These are phyloP conservation scores for Sussaba pulchella DNA, from an alignment of 2,888 invertebrate genomes.

Conservation along the genomic window DNA sequence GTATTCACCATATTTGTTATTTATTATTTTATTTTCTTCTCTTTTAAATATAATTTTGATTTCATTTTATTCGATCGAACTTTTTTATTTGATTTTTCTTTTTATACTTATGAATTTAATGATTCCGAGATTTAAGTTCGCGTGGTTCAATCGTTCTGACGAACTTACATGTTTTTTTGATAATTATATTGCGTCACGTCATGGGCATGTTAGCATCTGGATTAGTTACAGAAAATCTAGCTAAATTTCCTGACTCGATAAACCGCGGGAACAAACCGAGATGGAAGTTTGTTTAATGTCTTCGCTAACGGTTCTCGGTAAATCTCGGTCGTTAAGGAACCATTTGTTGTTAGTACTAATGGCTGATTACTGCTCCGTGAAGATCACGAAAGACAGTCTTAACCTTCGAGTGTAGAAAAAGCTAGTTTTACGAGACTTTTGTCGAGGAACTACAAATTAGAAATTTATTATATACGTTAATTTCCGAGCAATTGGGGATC, in stretches of 20 bases:
- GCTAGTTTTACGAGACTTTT: constrained; percentile 21
- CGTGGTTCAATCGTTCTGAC: too few species aligned
- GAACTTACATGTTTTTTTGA: too few species aligned
- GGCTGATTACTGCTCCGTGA: constrained; percentile 35
- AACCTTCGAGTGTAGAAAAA: background rate
- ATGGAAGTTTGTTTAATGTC: constrained; percentile 19
- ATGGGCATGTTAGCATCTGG: background rate
- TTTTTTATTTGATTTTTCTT: background rate
- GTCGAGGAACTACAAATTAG: constrained; percentile 22
- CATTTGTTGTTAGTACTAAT: constrained; percentile 42
- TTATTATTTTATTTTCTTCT: too few species aligned
- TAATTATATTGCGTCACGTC: too few species aligned
- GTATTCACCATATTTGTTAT: too few species aligned
- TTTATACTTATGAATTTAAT: too few species aligned
- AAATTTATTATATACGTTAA: too few species aligned
- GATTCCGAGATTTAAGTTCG: too few species aligned
- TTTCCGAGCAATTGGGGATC: constrained; percentile 34
- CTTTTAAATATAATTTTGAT: too few species aligned
- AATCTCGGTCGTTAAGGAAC: constrained; percentile 51
- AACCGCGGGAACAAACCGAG: background rate
- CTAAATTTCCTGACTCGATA: constrained; percentile 8
- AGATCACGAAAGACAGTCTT: constrained; percentile 1
- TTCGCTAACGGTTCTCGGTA: constrained; percentile 39
- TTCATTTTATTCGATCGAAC: too few species aligned
- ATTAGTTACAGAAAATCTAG: constrained; percentile 9